Evolutionary conservation across 1,140 invertebrate genomes (phyloP).

Genomic region (Temnothorax curvispinosus): DNA sequence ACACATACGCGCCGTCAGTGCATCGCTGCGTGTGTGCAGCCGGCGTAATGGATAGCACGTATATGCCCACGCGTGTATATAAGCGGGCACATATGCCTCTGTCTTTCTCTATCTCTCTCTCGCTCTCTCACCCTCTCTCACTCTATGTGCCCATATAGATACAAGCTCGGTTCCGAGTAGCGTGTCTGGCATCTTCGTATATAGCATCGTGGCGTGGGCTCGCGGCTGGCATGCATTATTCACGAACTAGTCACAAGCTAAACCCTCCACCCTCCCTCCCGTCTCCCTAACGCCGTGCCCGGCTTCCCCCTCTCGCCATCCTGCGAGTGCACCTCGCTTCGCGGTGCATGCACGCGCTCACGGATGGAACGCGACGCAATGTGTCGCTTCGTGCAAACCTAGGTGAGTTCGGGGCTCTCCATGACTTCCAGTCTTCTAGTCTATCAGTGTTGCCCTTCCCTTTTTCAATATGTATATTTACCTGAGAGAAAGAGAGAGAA

Average conservation of each 20-base stretch:
- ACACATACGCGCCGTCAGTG: not conserved
- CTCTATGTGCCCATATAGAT: constrained; percentile 65
- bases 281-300: constrained; percentile 43
- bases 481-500: not conserved
- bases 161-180: constrained; percentile 75
- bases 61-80: constrained; percentile 56
- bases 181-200: constrained; percentile 78
- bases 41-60: constrained; percentile 57
- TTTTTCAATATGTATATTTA: constrained; percentile 22
- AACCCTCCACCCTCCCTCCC: constrained; percentile 43
- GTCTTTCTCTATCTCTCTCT: not conserved
- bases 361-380: constrained; percentile 13
- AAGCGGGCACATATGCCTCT: constrained; percentile 18
- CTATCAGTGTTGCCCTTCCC: not conserved
- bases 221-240: constrained; percentile 81
- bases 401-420: not conserved
- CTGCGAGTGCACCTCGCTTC: constrained; percentile 36
- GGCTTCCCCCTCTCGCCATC: constrained; percentile 30
- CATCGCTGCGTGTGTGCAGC: constrained; percentile 9
- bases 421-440: not conserved
- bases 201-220: constrained; percentile 76
- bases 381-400: constrained; percentile 38
- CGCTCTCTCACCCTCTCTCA: not conserved
- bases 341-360: constrained; percentile 38
- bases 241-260: constrained; percentile 76